Percentiles rank a stretch among this genome's conserved stretches.
Evolutionary conservation across 2,113 vertebrate genomes (phyloP).

Genomic region (Bos indicus): DNA sequence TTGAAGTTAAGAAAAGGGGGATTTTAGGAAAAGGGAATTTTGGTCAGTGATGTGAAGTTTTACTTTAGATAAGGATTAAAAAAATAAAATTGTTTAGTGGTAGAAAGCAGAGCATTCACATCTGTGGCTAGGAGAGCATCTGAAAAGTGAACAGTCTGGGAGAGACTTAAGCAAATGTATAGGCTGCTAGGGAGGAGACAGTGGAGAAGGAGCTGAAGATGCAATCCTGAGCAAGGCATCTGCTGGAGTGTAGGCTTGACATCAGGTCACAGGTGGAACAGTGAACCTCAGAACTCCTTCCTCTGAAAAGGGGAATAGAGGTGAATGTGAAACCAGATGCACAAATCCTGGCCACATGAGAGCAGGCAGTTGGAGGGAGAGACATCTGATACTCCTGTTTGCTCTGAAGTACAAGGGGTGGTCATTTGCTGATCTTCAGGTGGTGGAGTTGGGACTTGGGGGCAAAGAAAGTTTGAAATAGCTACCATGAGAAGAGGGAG

Average conservation of each 20-base stretch:
- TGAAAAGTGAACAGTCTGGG: background rate
- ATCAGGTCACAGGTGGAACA: background rate
- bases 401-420: background rate
- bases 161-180: background rate
- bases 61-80: too few relatives aligned
- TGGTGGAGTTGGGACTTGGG: too few relatives aligned
- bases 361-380: background rate
- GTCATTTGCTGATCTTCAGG: background rate
- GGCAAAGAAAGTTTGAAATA: background rate
- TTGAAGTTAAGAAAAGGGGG: background rate
- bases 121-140: rapidly evolving
- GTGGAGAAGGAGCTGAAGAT: background rate
- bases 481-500: background rate
- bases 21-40: background rate
- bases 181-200: too few relatives aligned
- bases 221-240: background rate
- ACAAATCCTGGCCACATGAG: background rate
- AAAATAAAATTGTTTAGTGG: too few relatives aligned
- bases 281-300: background rate
- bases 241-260: background rate
- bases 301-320: background rate
- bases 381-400: background rate
- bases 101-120: background rate
- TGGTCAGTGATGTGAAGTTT: background rate
- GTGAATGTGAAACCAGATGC: rapidly evolving